Percentiles rank a stretch among this genome's conserved stretches.
Conservation (phyloP, 2,797 vertebrate species). For the Hippocampus kuda region DNA sequence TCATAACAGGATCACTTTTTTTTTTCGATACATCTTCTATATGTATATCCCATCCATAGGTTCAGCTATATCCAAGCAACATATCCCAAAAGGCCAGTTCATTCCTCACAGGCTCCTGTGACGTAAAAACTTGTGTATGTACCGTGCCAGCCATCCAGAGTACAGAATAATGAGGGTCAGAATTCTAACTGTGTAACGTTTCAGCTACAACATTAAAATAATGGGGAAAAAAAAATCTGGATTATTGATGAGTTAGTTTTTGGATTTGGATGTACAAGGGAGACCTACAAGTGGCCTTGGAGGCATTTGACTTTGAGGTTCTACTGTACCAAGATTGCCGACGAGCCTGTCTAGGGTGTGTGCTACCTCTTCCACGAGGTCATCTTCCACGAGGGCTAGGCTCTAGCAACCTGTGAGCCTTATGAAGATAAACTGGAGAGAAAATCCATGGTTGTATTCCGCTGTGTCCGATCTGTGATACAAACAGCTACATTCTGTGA, state of each 20-base stretch:
- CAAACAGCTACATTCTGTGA: background rate
- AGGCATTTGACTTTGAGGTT: background rate
- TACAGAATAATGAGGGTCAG: background rate
- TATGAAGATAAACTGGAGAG: background rate
- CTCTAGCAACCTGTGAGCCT: background rate
- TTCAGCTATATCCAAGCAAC: background rate
- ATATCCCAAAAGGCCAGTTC: constrained; percentile 1
- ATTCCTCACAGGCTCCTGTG: constrained; percentile 1
- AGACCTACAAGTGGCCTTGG: too few relatives aligned
- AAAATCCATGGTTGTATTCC: background rate
- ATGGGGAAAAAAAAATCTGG: background rate
- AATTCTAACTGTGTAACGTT: background rate
- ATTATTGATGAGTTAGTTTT: background rate
- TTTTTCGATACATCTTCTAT: background rate
- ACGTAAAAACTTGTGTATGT: background rate
- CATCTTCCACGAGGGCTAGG: background rate
- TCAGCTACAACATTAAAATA: background rate
- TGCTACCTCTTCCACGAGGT: background rate
- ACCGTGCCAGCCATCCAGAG: background rate
- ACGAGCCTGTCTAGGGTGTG: background rate
- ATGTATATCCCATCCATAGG: background rate
- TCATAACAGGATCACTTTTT: background rate
- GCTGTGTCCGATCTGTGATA: background rate
- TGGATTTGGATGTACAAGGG: background rate
- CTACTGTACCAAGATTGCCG: background rate